Base-by-base conservation (phyloP, 2,888 invertebrate species). In the Stenoptilia bipunctidactyla region DNA sequence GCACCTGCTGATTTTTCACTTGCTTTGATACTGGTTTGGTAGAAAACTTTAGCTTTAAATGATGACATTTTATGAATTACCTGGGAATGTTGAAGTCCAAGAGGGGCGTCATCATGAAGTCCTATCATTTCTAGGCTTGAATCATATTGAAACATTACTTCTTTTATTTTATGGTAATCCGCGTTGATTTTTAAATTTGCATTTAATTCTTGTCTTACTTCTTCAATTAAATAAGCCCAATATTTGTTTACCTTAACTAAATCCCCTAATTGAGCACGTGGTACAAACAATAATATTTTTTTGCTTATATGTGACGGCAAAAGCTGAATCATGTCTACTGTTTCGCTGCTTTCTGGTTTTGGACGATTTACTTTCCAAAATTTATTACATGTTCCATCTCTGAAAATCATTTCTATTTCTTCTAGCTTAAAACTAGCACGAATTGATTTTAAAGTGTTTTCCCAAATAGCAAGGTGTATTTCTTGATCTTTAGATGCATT, bases 281-380 rank as follows among this genome's bases (percentile, higher is more conserved):
- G 30, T 8, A 30, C n/a, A 30, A 2, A 30, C 3, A 12, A 9
- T 8, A 30, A 12, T 30, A 30, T 30, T n/a, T n/a, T 30, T 30
- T 30, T 30, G 12, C 30, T 12, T 4, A 30, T 12, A n/a, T 30
- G 3, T 8, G 30, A 30, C 2, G 30, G 30, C 30, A 30, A 12
- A 3, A 30, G 9, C n/a, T 30, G 54, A 45, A 80, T 77, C 49
- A 70, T 68, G 45, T 76, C 77, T 1, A 77, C 72, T 6, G 80
- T 75, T 48, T 82, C 80, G 9, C 58, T 51, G n/a, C 46, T 52
- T 42, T 80, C 79, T 0, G 71, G 71, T 37, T 65, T 75, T 0
- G 58, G 56, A 2, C 80, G 57, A 42, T 74, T 70, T 4, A 77
- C 70, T 44, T 72, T 76, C 82, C 82, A 82, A 13, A 79, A 58